Conservation (phyloP, 35 echinoderm and acorn worm genomes). For the Ptychodera flava region DNA sequence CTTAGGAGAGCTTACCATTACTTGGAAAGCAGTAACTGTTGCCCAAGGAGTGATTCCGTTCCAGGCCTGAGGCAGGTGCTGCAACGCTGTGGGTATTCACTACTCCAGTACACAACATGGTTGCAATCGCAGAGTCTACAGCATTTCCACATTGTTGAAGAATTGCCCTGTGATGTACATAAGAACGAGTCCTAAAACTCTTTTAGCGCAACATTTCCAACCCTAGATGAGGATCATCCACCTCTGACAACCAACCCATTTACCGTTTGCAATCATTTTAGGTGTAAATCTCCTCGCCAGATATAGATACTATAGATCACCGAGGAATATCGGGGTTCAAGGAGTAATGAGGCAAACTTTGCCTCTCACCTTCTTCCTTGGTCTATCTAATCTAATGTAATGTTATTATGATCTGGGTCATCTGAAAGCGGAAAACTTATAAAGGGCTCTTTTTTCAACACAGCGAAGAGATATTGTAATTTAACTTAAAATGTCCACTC, state of each 20-base stretch:
- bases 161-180: conserved; percentile 28
- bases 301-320: background rate
- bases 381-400: background rate
- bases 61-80: conserved; percentile 24
- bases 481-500: too few species aligned
- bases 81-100: conserved; percentile 42
- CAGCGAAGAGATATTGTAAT: too few species aligned
- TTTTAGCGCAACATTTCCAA: too few species aligned
- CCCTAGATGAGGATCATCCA: background rate
- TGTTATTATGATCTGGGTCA: too few species aligned
- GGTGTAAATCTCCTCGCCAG: background rate
- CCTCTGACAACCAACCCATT: background rate
- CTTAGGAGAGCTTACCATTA: too few species aligned
- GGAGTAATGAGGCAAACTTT: too few species aligned
- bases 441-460: too few species aligned
- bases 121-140: conserved; percentile 51
- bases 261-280: background rate
- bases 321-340: background rate
- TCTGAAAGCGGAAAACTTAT: background rate
- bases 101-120: conserved; percentile 44
- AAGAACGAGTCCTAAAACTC: background rate
- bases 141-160: conserved; percentile 35
- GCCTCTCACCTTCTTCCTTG: background rate
- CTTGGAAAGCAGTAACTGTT: too few species aligned
- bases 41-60: too few species aligned